A percentile compares a stretch with the other conserved stretches of the same genome.
Conservation (phyloP, 2,888 invertebrate genomes). For the Tanytarsus gracilentus region DNA sequence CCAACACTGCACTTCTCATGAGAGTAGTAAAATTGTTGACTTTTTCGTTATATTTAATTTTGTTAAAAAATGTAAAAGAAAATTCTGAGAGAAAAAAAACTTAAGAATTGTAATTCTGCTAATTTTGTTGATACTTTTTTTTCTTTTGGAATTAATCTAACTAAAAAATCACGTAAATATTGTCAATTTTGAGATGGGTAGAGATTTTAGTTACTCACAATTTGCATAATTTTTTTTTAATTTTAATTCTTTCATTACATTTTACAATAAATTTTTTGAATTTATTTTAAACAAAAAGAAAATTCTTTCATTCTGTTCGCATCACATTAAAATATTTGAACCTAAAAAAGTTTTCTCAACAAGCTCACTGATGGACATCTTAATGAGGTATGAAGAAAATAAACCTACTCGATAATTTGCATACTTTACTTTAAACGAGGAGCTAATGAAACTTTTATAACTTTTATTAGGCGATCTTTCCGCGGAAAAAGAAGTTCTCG, state of each 20-base stretch:
- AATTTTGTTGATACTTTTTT: conserved; percentile 27
- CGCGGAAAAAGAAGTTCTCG: conserved; percentile 73
- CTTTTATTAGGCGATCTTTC: conserved; percentile 53
- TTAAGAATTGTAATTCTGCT: conserved; percentile 24
- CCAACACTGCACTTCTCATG: conserved; percentile 15
- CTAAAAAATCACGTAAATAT: no score
- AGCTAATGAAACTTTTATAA: conserved; percentile 28
- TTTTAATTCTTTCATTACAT: neutral
- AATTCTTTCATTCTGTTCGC: conserved; percentile 1
- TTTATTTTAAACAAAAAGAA: neutral
- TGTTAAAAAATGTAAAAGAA: conserved; percentile 13
- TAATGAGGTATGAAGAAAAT: neutral
- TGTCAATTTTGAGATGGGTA: no score
- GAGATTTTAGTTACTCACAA: neutral
- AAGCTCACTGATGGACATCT: neutral
- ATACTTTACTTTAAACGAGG: neutral
- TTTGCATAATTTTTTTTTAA: neutral
- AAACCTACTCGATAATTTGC: neutral
- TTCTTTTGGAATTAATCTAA: neutral
- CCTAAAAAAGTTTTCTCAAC: neutral
- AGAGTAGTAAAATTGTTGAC: conserved; percentile 21
- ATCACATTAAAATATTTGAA: conserved; percentile 3
- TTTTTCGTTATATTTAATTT: conserved; percentile 15
- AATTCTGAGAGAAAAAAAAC: no score
- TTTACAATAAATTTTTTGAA: neutral